Evolutionary conservation across 2,888 invertebrate species (phyloP), one percentile per base, ranked within the genome.

Genomic region (Penaeus monodon): DNA sequence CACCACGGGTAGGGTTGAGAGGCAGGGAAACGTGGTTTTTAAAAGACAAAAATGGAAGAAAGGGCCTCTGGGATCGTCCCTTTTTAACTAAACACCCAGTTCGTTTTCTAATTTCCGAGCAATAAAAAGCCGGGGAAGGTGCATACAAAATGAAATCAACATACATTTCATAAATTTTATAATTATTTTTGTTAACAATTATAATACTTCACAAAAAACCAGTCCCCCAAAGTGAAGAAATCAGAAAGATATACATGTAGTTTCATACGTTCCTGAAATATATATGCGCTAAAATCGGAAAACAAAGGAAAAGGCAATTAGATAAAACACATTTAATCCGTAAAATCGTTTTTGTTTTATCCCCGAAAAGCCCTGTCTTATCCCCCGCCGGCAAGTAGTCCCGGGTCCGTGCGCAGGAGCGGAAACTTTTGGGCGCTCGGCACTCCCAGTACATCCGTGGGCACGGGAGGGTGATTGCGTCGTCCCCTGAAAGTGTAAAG

Each of bases 341-440:
- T 14, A 6, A 22, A 66, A 22, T 24, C 38, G 22, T n/a, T n/a
- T 70, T 12, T 1, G 20, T 24, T 20, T 20, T n/a, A 80, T 86
- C 33, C 91, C 91, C 90, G 93, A n/a, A 93, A 64, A 93, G 91
- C n/a, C 93, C 93, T 22, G 92, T 91, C 87, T 92, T 92, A 90
- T 93, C 93, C 49, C 92, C 93, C 38, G 93, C 92, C 38, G 92
- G 90, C 7, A 93, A 91, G 90, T 93, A 93, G 90, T 4, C 93
- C 93, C 91, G 93, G 93, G 91, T 93, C 93, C 33, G 90, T 93
- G 93, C 7, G 92, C 92, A 76, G 90, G 85, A 93, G 91, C 91
- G 93, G 93, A 89, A 92, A 93, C 90, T 91, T 92, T 90, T 91
- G n/a, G 91, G 29, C 77, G 80, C 66, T 90, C 88, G 22, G 90